phyloP scores from a whole-genome alignment of 2,797 vertebrate species.

The Hyperoplus immaculatus region DNA sequence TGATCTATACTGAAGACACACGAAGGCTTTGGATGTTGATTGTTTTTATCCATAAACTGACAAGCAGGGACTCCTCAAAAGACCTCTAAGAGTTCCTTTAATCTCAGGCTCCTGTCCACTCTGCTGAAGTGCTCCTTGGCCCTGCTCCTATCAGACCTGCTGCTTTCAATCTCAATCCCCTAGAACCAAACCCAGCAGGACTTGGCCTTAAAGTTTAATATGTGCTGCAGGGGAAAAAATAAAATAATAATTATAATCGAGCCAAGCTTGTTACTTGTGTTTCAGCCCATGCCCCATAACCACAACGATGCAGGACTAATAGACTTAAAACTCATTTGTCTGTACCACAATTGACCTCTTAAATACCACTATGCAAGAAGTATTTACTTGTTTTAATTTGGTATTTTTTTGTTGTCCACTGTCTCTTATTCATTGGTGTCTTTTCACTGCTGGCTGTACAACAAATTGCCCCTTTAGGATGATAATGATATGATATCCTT shows the following conservation, averaged over 20 bases:
- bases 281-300: too few relatives aligned
- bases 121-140: neutral
- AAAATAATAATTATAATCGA: neutral
- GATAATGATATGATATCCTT: too few relatives aligned
- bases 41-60: neutral
- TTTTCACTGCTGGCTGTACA: too few relatives aligned
- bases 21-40: neutral
- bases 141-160: neutral
- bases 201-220: neutral
- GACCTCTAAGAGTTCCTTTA: slow-evolving; percentile 8
- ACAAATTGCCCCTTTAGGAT: too few relatives aligned
- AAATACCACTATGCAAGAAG: too few relatives aligned
- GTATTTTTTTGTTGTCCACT: too few relatives aligned
- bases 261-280: too few relatives aligned
- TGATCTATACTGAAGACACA: neutral
- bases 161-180: slow-evolving; percentile 17
- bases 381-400: too few relatives aligned
- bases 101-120: neutral
- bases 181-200: neutral
- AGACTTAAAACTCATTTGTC: too few relatives aligned
- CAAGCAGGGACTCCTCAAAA: neutral
- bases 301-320: too few relatives aligned
- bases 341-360: too few relatives aligned
- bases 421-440: too few relatives aligned
- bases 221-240: slow-evolving; percentile 1